phyloP scores from a whole-genome alignment of 2,888 invertebrate species.

The Muscina levida region DNA sequence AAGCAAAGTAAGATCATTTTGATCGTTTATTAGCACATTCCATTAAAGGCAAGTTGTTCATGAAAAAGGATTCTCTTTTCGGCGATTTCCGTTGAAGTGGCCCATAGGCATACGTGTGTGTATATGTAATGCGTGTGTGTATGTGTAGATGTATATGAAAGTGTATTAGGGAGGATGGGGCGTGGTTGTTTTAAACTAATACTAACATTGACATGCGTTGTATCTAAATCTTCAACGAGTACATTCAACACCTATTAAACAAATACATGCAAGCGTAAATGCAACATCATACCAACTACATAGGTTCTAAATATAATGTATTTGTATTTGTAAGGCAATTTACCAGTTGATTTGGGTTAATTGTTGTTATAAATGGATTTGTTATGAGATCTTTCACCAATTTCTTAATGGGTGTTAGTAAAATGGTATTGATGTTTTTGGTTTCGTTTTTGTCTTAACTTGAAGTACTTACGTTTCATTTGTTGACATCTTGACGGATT shows the following conservation, averaged over 20 bases:
- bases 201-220: constrained; percentile 16
- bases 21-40: neutral
- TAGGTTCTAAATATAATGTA: constrained; percentile 3
- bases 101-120: constrained; percentile 24
- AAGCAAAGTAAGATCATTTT: neutral
- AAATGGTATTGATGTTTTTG: neutral
- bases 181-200: constrained; percentile 11
- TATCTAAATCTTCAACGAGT: constrained; percentile 24
- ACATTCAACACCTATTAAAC: neutral
- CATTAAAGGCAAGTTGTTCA: constrained; percentile 39
- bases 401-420: constrained; percentile 40
- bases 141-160: constrained; percentile 34
- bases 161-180: constrained; percentile 15
- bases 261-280: constrained; percentile 41
- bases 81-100: constrained; percentile 10
- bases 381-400: constrained; percentile 49
- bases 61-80: constrained; percentile 36
- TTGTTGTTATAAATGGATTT: constrained; percentile 42
- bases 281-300: constrained; percentile 30
- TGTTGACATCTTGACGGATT: constrained; percentile 77
- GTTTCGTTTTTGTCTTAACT: neutral
- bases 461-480: constrained; percentile 79
- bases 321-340: constrained; percentile 27
- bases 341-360: constrained; percentile 48
- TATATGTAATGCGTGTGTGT: constrained; percentile 30